A percentile compares a stretch with the other conserved stretches of the same genome.
These are phyloP conservation scores for Clarias pachynema DNA, from an alignment of 2,797 vertebrate genomes.

Conservation along the genomic window DNA sequence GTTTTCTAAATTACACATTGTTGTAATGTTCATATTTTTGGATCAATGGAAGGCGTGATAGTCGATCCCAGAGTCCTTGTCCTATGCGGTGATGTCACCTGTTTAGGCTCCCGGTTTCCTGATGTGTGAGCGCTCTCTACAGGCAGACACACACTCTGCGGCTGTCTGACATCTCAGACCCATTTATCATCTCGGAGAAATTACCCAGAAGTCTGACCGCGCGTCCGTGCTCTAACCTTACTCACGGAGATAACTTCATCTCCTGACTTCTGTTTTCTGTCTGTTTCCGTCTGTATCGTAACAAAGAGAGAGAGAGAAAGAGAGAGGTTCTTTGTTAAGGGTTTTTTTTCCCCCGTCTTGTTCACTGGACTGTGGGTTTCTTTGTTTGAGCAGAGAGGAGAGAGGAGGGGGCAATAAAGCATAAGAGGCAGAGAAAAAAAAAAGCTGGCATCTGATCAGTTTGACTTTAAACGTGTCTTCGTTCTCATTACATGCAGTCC, in stretches of 20 bases:
- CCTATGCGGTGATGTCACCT: conserved; percentile 63
- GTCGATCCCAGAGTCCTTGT: conserved; percentile 51
- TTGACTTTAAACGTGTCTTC: neutral
- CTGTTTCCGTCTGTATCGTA: neutral
- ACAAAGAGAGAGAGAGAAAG: neutral
- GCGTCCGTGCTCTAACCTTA: neutral
- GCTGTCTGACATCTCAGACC: conserved; percentile 54
- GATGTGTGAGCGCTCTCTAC: conserved; percentile 49
- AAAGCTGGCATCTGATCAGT: conserved; percentile 12
- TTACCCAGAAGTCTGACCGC: conserved; percentile 34
- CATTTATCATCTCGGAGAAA: conserved; percentile 47
- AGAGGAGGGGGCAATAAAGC: conserved; percentile 9
- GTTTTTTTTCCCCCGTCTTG: neutral
- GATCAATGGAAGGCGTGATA: conserved; percentile 56
- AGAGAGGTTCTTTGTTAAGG: neutral
- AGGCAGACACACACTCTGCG: conserved; percentile 48
- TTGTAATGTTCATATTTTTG: conserved; percentile 35
- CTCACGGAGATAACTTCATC: neutral
- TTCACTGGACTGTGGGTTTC: neutral
- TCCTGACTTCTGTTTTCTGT: neutral
- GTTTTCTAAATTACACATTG: conserved; percentile 4
- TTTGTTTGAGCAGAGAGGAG: conserved; percentile 24
- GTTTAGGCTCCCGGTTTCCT: conserved; percentile 33
- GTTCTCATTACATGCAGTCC: neutral
- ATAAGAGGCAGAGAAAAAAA: conserved; percentile 2